Base-by-base conservation (phyloP, 2,113 vertebrate species). In the Glareola pratincola region DNA sequence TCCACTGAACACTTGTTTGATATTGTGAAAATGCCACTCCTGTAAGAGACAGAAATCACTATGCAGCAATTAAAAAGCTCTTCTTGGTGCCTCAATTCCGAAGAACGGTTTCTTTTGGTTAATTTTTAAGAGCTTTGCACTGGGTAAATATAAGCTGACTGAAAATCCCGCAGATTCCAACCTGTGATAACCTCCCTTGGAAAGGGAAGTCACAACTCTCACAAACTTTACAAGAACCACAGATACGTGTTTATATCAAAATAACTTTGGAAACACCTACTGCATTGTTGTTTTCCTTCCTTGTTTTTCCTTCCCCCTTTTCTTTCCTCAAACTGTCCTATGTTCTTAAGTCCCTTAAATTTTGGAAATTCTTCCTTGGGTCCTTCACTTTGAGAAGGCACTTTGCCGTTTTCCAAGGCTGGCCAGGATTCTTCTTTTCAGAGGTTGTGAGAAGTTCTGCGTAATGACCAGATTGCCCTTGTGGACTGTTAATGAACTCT, bases 41-140 rank as follows among this genome's bases (percentile, higher is more conserved):
- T 97, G 95, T 97, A 97, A 88, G 77, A 95, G 87, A 96, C 74
- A 94, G 78, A 94, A 94, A 82, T 85, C 87, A 95, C 96, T 97
- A 96, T 94, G 96, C 94, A 97, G 96, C 74, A 95, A 95, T 97
- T 97, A 97, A 95, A 97, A 95, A 96, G 89, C 89, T 97, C 95
- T 87, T 92, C 56, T 91, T 96, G 89, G 96, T 97, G 96, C 95
- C 95, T 95, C 96, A 96, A 90, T 88, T 79, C 91, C 90, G 81
- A 94, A 95, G 84, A 95, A 88, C 77, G 76, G 84, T 97, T 97
- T 96, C 50, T 94, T 95, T 96, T 63, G 63, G 47, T 95, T 95
- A 91, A 53, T 69, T 93, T 92, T 57, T 62, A 94, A 93, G 80
- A 95, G 68, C 83, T 92, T 94, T 90, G 43, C 59, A 59, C 47